These are phyloP conservation scores for Leptodactylus fuscus DNA, from an alignment of 2,113 vertebrate genomes.

Conservation along the genomic window DNA sequence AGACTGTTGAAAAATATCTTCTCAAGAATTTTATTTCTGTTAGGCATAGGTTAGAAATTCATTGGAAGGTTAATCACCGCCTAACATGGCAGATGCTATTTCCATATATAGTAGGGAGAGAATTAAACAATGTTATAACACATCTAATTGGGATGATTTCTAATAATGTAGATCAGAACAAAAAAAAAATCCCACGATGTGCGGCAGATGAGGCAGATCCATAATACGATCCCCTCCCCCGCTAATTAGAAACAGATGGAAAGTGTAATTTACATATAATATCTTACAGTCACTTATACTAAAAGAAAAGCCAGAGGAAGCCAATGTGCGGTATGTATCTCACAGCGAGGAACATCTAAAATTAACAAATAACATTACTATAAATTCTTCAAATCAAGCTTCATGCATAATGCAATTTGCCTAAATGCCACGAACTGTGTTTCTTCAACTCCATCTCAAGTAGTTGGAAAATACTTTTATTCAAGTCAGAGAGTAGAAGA, in stretches of 20 bases:
- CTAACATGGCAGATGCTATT: constrained; percentile 16
- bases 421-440: constrained; percentile 2
- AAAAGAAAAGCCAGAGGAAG: constrained; percentile 4
- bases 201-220: constrained; percentile 15
- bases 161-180: background rate
- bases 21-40: background rate
- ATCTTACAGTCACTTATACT: background rate
- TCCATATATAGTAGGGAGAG: constrained; percentile 16
- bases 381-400: constrained; percentile 48
- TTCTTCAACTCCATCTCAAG: background rate
- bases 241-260: constrained; percentile 47
- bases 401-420: constrained; percentile 46
- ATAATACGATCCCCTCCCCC: background rate
- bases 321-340: constrained; percentile 1
- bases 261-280: constrained; percentile 2
- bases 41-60: background rate
- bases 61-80: constrained; percentile 8
- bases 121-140: constrained; percentile 31
- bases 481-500: background rate
- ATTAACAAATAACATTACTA: constrained; percentile 40
- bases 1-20: too few species aligned
- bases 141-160: background rate
- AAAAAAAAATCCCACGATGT: background rate
- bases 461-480: background rate
- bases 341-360: constrained; percentile 34